Evolutionary conservation across 2,888 invertebrate genomes (phyloP).

Genomic region (Sceliomorpha sp.): DNA sequence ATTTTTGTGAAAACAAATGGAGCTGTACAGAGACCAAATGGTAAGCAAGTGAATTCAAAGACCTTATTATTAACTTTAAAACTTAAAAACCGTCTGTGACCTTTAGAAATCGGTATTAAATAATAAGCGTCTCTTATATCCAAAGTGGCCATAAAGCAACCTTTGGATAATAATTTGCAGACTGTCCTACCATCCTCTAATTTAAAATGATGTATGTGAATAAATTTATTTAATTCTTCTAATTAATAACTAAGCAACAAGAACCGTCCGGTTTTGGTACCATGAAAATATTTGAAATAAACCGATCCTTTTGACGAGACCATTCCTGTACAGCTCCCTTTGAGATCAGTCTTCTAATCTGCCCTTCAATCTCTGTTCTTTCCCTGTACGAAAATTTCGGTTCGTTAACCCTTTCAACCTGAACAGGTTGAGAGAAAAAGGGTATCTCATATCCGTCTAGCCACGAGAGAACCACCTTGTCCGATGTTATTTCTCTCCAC

Average conservation of each 20-base stretch:
- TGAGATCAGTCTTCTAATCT: not conserved
- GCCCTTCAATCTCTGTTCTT: not conserved
- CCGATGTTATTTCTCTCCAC: constrained; percentile 16
- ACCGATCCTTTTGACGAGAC: not conserved
- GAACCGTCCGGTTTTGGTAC: not conserved
- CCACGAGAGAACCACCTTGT: constrained; percentile 22
- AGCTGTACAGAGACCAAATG: constrained; percentile 14
- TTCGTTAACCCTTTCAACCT: not conserved
- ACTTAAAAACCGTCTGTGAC: constrained; percentile 38
- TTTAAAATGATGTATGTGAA: not conserved
- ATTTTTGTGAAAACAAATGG: constrained; percentile 49
- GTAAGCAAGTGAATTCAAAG: not conserved
- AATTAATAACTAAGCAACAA: not conserved
- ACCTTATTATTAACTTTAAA: constrained; percentile 33
- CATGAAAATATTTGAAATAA: not conserved
- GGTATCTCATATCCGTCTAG: constrained; percentile 19
- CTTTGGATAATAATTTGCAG: not conserved
- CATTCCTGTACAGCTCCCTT: not conserved
- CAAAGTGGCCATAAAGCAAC: not conserved
- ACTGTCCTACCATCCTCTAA: constrained; percentile 4
- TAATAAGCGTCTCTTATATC: constrained; percentile 41
- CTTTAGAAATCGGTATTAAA: constrained; percentile 28
- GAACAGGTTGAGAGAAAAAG: constrained; percentile 6
- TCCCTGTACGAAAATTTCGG: not conserved
- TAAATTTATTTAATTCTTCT: not conserved